phyloP scores from a whole-genome alignment of 2,113 vertebrate species.

The Leptobrachium ailaonicum region DNA sequence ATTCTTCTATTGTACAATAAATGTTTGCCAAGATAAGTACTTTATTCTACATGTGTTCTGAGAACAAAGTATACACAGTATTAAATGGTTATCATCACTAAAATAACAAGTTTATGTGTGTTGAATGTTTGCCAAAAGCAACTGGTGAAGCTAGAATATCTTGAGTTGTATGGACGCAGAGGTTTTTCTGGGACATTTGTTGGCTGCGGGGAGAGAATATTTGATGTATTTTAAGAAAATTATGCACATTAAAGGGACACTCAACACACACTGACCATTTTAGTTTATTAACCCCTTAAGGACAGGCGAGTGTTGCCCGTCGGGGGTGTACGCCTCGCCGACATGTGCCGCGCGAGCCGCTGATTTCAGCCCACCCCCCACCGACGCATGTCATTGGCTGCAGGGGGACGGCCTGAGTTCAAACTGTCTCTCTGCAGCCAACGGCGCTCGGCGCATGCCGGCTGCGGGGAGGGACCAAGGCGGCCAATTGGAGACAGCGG shows the following conservation, averaged over 20 bases:
- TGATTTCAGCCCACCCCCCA: no score
- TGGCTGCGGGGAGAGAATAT: background rate
- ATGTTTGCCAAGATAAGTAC: background rate
- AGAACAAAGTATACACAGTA: background rate
- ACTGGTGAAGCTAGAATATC: background rate
- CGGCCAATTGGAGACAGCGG: no score
- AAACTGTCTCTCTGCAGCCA: no score
- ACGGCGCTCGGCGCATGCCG: no score
- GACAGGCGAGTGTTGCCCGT: no score
- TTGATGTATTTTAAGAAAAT: background rate
- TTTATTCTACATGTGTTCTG: background rate
- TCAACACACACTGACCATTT: no score
- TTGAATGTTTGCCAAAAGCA: conserved; percentile 13
- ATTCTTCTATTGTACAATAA: background rate
- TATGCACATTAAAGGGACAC: background rate
- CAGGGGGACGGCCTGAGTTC: no score
- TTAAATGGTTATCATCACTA: conserved; percentile 20
- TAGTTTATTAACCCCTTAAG: no score
- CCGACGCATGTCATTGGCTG: no score
- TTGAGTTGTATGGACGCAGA: background rate
- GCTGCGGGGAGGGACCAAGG: no score
- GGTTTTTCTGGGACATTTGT: background rate
- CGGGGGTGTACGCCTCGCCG: no score
- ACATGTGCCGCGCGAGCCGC: no score
- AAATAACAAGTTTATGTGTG: conserved; percentile 3